Conservation (phyloP, 2,888 invertebrate species). For the Eristalinus aeneus region DNA sequence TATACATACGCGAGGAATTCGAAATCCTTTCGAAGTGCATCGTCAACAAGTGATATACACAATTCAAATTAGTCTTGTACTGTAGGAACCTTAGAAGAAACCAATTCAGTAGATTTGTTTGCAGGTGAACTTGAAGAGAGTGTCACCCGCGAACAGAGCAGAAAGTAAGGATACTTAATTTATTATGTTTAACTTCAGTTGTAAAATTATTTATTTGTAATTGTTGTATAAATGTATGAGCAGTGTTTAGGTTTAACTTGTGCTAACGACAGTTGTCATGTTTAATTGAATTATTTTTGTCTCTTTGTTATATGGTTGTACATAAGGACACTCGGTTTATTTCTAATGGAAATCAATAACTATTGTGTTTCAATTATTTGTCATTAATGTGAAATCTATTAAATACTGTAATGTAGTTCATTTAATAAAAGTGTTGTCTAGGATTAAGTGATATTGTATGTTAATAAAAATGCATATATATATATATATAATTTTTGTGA, state of each 20-base stretch:
- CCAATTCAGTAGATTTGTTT: slow-evolving; percentile 25
- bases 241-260: slow-evolving; percentile 18
- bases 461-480: slow-evolving; percentile 61
- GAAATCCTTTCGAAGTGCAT: slow-evolving; percentile 29
- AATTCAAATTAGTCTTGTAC: slow-evolving; percentile 51
- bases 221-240: slow-evolving; percentile 45
- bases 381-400: slow-evolving; percentile 6
- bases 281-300: slow-evolving; percentile 4
- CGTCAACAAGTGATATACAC: slow-evolving; percentile 48
- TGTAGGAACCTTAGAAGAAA: slow-evolving; percentile 25
- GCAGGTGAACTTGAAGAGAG: background rate
- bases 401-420: slow-evolving; percentile 46
- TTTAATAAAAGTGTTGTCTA: slow-evolving; percentile 60
- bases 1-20: background rate
- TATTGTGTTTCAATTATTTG: slow-evolving; percentile 24
- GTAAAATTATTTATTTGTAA: slow-evolving; percentile 60
- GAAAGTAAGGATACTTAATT: slow-evolving; percentile 46
- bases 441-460: slow-evolving; percentile 59
- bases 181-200: slow-evolving; percentile 54
- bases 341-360: slow-evolving; percentile 5
- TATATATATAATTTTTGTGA: slow-evolving; percentile 52
- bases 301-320: slow-evolving; percentile 36
- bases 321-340: slow-evolving; percentile 26
- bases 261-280: slow-evolving; percentile 20
- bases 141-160: background rate